Evolutionary conservation across 1,140 invertebrate species (phyloP).

Genomic region (Solenopsis fugax): DNA sequence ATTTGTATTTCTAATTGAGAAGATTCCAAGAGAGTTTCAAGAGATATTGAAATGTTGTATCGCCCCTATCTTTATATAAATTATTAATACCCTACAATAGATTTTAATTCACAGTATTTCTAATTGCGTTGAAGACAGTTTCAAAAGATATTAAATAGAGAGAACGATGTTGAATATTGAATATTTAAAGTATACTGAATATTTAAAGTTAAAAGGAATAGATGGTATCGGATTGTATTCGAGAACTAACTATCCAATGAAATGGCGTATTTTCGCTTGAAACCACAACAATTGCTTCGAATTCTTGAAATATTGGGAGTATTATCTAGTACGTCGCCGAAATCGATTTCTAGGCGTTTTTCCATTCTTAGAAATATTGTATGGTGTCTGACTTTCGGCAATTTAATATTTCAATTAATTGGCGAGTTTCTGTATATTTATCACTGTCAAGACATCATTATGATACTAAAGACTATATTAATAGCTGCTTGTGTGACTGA

Average conservation of each 20-base stretch:
- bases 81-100: not conserved
- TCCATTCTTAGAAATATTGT: not conserved
- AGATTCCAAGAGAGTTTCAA: no score
- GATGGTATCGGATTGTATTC: not conserved
- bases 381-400: not conserved
- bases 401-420: conserved; percentile 40
- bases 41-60: no score
- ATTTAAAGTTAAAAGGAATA: not conserved
- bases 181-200: not conserved
- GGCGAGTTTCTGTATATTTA: not conserved
- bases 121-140: not conserved
- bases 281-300: conserved; percentile 17
- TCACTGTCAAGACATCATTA: not conserved
- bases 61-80: not conserved
- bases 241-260: not conserved
- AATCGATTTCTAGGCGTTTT: not conserved
- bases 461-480: not conserved
- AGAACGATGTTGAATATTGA: not conserved
- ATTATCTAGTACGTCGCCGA: conserved; percentile 9
- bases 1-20: no score
- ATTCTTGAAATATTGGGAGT: conserved; percentile 27
- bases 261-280: conserved; percentile 11
- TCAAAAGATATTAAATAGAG: not conserved
- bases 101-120: not conserved
- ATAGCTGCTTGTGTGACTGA: conserved; percentile 8